Base-by-base conservation (phyloP, 2,888 invertebrate genomes). In the Ecdyonurus torrentis region DNA sequence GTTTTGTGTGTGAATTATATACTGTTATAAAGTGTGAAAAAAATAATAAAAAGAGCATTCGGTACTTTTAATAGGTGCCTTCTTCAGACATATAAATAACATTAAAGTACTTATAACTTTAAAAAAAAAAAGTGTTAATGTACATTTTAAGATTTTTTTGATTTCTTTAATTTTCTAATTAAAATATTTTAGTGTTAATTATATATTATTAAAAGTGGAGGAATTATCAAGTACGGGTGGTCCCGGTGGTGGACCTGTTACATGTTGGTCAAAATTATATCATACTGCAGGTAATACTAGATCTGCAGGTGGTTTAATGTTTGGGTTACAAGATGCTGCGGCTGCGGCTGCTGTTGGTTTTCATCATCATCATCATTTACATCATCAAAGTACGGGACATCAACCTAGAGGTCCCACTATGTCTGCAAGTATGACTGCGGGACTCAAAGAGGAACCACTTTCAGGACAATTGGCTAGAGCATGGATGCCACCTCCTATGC, bases 371-470 rank as follows among this genome's bases (percentile, higher is more conserved):
- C 70, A 70, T 25, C 23, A 18, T 2, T 20, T 20, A 24, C 53
- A 53, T 23, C 62, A 62, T 55, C 62, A 62, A 58, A 25, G 58
- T 50, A n/a, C 62, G 58, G 52, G n/a, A n/a, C n/a, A n/a, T n/a
- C 86, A 89, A 72, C 87, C 88, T 10, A 79, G 89, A 24, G 89
- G 89, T 0, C 89, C 89, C 18, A 83, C 85, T 15, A n/a, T n/a
- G n/a, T n/a, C n/a, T n/a, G n/a, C n/a, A n/a, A 50, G 50, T 58
- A 53, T 62, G 15, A 50, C 62, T 74, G 83, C 85, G 61, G 87
- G 87, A 50, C 81, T 90, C 67, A 90, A 90, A 72, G 90, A 90
- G 72, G 90, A 90, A 73, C 89, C 90, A 1, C 79, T 89, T 23
- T 71, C 76, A 52, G 73, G 77, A 15, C 75, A 75, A 67, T 69